Base-by-base conservation (phyloP, 53 echinoderm and acorn worm genomes). In the Arbacia lixula region DNA sequence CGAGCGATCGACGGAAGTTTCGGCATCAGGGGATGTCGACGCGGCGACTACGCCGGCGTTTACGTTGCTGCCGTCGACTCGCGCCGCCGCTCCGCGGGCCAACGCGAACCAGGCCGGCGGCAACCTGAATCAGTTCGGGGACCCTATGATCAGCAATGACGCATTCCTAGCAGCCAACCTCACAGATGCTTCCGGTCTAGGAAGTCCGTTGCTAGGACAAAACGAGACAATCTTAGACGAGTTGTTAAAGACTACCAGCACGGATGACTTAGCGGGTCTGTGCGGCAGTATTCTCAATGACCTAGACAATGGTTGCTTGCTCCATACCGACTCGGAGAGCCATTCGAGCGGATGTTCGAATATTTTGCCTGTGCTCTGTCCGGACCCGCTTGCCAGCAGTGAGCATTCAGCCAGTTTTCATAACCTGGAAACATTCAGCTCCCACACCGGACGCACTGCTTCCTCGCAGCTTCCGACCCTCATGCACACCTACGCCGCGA, bases 291-390 rank as follows among this genome's bases (percentile, higher is more conserved):
- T 71, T 29, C 60, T 19, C 71, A 85, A 36, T 33, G 85, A 32
- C 61, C 53, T 38, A 67, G 89, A 85, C 89, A 89, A 71, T 40
- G 71, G 60, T 60, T 63, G 67, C 89, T 39, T 60, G 84, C 62
- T 38, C 32, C 52, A 35, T 14, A 76, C 35, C 49, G 66, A 42
- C 27, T 3, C 38, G 12, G 79, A 79, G 12, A 40, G 37, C 56
- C 66, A 58, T 36, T 19, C 17, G 19, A 66, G 78, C 31, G 80
- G 71, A 36, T 51, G 77, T 14, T 35, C 17, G 29, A 79, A 22
- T 79, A 16, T 69, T 35, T 35, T 67, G 55, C 35, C 54, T 5
- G 10, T 46, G 46, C 49, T 78, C 31, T 29, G 42, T 1, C 68
- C 60, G 25, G 79, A 65, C 22, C 52, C 66, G 3, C 72, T 56